Evolutionary conservation across 2,113 vertebrate genomes (phyloP).

Genomic region (Oreochromis niloticus): DNA sequence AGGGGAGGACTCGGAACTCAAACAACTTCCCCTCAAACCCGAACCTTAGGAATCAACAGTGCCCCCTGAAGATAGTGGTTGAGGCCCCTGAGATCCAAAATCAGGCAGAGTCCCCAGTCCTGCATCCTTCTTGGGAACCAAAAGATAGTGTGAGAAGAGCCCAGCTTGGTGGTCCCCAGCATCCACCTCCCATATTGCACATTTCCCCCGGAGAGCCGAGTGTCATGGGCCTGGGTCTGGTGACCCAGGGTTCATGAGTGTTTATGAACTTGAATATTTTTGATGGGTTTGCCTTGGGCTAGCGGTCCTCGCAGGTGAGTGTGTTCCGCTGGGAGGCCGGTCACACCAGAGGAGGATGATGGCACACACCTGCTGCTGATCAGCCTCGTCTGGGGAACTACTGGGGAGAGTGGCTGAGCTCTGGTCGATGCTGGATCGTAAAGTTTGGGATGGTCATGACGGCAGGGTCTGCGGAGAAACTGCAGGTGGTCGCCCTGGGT

Average conservation of each 20-base stretch:
- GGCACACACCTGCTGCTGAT: background rate
- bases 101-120: background rate
- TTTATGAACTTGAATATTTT: background rate
- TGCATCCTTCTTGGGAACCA: background rate
- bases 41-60: background rate
- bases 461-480: background rate
- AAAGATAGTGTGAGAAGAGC: background rate
- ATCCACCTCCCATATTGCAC: background rate
- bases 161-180: background rate
- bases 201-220: background rate
- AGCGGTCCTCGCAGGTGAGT: background rate
- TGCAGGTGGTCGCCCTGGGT: background rate
- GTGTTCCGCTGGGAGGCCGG: background rate
- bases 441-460: background rate
- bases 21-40: too few species aligned
- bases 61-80: background rate
- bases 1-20: background rate
- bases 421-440: background rate
- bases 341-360: background rate
- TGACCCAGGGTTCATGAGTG: background rate
- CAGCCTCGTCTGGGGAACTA: background rate
- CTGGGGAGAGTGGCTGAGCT: background rate
- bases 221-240: background rate
- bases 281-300: background rate
- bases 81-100: background rate